Evolutionary conservation across 2,113 vertebrate species (phyloP).

Genomic region (Poecile atricapillus): DNA sequence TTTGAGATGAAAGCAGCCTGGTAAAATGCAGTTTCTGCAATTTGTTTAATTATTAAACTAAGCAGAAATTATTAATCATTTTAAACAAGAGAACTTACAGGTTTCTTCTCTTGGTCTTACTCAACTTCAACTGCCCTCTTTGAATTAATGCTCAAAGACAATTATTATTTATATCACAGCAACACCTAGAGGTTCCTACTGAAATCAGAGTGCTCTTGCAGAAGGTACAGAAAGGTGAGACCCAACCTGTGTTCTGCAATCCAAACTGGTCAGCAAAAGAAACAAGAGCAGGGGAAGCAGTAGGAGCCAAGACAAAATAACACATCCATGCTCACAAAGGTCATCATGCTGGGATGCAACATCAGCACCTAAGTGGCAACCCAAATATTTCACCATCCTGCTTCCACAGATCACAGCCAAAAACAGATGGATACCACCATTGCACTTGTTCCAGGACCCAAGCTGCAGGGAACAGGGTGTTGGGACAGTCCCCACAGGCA

Average conservation of each 20-base stretch:
- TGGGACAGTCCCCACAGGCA: neutral
- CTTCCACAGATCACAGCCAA: neutral
- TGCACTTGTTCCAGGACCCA: neutral
- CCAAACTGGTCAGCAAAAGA: neutral
- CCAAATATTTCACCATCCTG: neutral
- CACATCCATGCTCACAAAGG: fast-evolving
- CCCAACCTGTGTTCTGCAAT: neutral
- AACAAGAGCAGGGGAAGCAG: neutral
- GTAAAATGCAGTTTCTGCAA: constrained; percentile 53
- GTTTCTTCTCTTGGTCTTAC: neutral
- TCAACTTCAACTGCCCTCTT: constrained; percentile 36
- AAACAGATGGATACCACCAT: neutral
- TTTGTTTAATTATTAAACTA: constrained; percentile 69
- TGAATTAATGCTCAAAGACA: constrained; percentile 1
- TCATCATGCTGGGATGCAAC: neutral
- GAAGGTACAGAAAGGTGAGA: neutral
- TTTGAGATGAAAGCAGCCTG: neutral
- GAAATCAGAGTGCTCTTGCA: neutral
- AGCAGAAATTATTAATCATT: constrained; percentile 59
- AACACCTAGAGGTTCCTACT: constrained; percentile 37
- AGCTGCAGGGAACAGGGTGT: neutral
- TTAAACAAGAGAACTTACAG: neutral
- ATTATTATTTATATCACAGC: constrained; percentile 57
- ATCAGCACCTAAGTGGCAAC: neutral
- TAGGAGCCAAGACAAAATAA: neutral